Conservation (phyloP, 2,797 vertebrate genomes). For the Catostomus latipinnis region DNA sequence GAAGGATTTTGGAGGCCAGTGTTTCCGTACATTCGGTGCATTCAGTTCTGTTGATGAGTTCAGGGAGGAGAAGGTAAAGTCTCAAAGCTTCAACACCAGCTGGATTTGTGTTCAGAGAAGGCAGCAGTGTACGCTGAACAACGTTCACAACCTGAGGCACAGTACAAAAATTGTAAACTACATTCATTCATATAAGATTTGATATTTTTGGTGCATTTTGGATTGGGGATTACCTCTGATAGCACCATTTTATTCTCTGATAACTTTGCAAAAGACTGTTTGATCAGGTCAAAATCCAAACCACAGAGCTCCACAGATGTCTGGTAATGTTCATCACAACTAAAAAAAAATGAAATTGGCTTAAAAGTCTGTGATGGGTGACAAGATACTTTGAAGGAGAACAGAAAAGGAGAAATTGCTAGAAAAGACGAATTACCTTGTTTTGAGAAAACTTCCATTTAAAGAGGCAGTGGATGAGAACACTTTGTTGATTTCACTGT, state of each 20-base stretch:
- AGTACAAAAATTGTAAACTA: neutral
- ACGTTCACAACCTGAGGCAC: slow-evolving; percentile 62
- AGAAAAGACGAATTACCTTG: slow-evolving; percentile 69
- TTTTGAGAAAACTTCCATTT: slow-evolving; percentile 81
- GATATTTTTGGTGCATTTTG: neutral
- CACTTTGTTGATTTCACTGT: slow-evolving; percentile 68
- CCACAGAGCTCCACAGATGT: slow-evolving; percentile 63
- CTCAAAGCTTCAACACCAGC: slow-evolving; percentile 69
- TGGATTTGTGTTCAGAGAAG: slow-evolving; percentile 53
- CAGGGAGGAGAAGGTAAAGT: slow-evolving; percentile 72
- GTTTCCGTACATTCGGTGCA: neutral
- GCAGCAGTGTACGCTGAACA: slow-evolving; percentile 61
- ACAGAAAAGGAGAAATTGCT: neutral
- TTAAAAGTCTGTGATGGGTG: neutral
- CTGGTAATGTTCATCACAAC: slow-evolving; percentile 68
- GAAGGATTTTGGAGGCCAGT: slow-evolving; percentile 59
- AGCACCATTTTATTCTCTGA: slow-evolving; percentile 35
- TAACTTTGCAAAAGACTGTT: slow-evolving; percentile 62
- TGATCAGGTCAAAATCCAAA: slow-evolving; percentile 65
- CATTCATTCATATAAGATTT: no score
- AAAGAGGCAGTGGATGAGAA: slow-evolving; percentile 82
- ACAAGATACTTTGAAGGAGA: no score
- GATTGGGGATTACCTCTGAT: slow-evolving; percentile 55
- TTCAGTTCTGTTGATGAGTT: slow-evolving; percentile 56
- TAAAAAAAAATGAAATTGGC: slow-evolving; percentile 36